Base-by-base conservation (phyloP, 2,113 vertebrate species). In the Dunckerocampus dactyliophorus region DNA sequence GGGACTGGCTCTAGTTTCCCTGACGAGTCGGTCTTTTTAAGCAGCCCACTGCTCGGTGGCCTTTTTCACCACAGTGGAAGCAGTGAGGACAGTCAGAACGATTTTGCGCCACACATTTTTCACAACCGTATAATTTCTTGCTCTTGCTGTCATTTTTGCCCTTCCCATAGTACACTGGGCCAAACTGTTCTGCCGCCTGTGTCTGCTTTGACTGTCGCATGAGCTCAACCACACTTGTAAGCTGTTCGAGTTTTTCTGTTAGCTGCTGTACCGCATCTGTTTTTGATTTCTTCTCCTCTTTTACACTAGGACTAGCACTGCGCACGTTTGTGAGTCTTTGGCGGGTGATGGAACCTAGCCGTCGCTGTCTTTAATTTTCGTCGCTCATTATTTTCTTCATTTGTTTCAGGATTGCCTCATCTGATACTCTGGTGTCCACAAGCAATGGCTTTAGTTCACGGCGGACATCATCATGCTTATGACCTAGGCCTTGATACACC, bases 11-110 rank as follows among this genome's bases (percentile, higher is more conserved):
- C 42, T 43, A 56, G 61, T 69, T 72, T 76, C 47, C 73, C 52
- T 46, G 53, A 14, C 14, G 17, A 2, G 17, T 19, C 7, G 12
- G 39, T 10, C 12, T n/a, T n/a, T 59, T 72, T 4, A 71, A 39
- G 22, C 65, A 79, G 16, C 73, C 67, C 16, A 64, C 71, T 15
- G 63, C 67, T 17, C 60, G 7, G 20, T 74, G 59, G 1, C 71
- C 63, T 43, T 66, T 55, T 6, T 64, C 49, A 15, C 54, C 71
- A 63, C 59, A 67, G 14, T 56, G 16, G 1, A 71, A 79, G 47
- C 60, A 79, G 19, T 75, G 67, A 20, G 19, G 7, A 28, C 67
- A 75, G 9, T 47, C 15, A 4, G 16, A 31, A 8, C 16, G 1
- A 12, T 51, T 45, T 7, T 47, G 59, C 19, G 58, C 50, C 16